Conservation (phyloP, 2,113 vertebrate genomes). For the Lycaon pictus region DNA sequence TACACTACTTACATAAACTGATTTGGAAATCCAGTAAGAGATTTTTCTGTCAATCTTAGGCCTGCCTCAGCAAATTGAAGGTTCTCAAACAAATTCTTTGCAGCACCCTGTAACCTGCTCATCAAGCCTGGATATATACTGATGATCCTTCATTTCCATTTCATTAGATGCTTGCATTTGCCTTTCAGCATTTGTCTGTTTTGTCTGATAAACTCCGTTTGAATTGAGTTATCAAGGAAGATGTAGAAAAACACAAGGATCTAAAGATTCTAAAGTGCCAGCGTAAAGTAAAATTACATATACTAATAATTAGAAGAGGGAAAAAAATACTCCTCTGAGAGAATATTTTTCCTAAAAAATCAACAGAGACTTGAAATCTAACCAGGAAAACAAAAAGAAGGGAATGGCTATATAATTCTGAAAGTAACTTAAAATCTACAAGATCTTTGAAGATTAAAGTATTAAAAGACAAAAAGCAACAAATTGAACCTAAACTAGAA, state of each 20-base stretch:
- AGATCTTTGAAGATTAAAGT: not conserved
- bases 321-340: not conserved
- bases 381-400: not conserved
- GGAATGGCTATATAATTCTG: not conserved
- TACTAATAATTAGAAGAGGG: not conserved
- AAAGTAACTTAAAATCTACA: not conserved
- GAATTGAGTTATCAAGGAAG: not conserved
- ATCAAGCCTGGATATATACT: not conserved
- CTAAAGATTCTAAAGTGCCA: not conserved
- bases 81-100: not conserved
- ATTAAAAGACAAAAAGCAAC: constrained; percentile 12
- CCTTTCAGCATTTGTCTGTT: not conserved
- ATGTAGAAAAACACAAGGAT: not conserved
- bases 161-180: not conserved
- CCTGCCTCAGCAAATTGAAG: not conserved
- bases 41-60: not conserved
- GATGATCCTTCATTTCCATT: not conserved
- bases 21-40: not conserved
- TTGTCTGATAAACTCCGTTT: not conserved
- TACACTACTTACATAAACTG: not conserved
- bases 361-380: not conserved
- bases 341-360: not conserved
- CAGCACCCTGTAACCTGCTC: not conserved
- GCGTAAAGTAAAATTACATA: not conserved
- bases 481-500: constrained; percentile 56